Conservation (phyloP, 2,113 vertebrate species). For the Melanostigma gelatinosum region DNA sequence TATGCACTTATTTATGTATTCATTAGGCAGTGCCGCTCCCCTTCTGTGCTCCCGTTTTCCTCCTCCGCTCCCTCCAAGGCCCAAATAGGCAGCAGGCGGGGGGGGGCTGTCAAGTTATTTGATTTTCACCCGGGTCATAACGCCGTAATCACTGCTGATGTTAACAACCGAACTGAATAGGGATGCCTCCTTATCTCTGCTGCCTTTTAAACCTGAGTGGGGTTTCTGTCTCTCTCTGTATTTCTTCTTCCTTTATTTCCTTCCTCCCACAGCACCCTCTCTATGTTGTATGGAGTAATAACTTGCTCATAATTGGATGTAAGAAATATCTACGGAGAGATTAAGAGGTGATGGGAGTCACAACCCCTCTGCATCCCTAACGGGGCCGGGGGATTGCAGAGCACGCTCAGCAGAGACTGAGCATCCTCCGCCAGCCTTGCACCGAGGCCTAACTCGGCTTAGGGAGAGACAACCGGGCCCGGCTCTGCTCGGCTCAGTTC, state of each 20-base stretch:
- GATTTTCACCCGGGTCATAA: slow-evolving; percentile 65
- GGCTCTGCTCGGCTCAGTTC: slow-evolving; percentile 46
- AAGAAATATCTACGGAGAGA: slow-evolving; percentile 82
- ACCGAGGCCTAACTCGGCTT: slow-evolving; percentile 54
- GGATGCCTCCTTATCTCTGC: slow-evolving; percentile 37
- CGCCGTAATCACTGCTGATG: slow-evolving; percentile 59
- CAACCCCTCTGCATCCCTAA: slow-evolving; percentile 79
- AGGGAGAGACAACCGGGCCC: slow-evolving; percentile 43
- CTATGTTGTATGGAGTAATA: slow-evolving; percentile 79
- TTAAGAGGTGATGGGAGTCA: slow-evolving; percentile 79
- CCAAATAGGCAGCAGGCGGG: slow-evolving; percentile 45
- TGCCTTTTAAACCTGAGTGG: slow-evolving; percentile 37
- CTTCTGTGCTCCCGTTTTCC: slow-evolving; percentile 21
- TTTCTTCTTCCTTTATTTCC: slow-evolving; percentile 10
- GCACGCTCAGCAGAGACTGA: slow-evolving; percentile 56
- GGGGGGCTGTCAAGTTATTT: slow-evolving; percentile 69
- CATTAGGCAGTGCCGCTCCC: slow-evolving; percentile 67
- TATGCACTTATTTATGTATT: slow-evolving; percentile 79
- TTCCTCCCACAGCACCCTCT: slow-evolving; percentile 27
- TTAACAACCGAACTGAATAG: slow-evolving; percentile 58
- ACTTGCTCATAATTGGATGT: slow-evolving; percentile 82
- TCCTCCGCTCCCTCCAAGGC: slow-evolving; percentile 25
- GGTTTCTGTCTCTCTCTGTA: slow-evolving; percentile 31
- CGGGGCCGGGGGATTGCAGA: slow-evolving; percentile 73
- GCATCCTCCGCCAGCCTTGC: slow-evolving; percentile 51